phyloP scores from a whole-genome alignment of 2,113 vertebrate species.

The Astatotilapia flaviijosephi region DNA sequence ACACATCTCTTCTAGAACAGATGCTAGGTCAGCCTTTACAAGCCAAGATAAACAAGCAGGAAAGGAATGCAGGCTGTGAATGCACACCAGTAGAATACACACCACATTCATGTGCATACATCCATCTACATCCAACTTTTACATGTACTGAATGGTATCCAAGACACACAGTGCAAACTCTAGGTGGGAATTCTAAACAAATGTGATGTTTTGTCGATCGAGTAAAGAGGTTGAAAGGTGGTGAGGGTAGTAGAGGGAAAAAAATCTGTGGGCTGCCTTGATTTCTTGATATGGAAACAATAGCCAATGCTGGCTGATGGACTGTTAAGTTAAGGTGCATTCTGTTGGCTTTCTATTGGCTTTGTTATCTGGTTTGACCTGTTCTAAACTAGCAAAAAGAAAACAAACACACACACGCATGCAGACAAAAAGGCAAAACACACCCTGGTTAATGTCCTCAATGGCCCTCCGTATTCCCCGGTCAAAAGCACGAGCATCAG shows the following conservation, averaged over 20 bases:
- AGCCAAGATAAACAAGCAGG: slow-evolving; percentile 6
- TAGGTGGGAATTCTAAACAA: background rate
- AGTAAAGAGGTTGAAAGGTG: background rate
- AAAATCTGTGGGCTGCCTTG: background rate
- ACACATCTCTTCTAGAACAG: slow-evolving; percentile 35
- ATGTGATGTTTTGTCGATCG: background rate
- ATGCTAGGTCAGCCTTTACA: slow-evolving; percentile 46
- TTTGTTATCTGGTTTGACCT: slow-evolving; percentile 3
- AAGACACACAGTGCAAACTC: background rate
- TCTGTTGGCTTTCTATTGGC: background rate
- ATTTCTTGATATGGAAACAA: slow-evolving; percentile 32
- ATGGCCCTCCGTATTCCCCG: slow-evolving; percentile 93
- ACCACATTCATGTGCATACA: background rate
- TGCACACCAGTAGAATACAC: background rate
- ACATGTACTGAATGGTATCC: background rate
- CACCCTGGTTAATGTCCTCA: slow-evolving; percentile 95
- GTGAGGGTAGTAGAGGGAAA: background rate
- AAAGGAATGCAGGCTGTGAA: background rate
- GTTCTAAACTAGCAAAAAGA: background rate
- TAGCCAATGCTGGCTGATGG: background rate
- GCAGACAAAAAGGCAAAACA: background rate
- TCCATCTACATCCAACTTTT: background rate
- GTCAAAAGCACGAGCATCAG: slow-evolving; percentile 97
- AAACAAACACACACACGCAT: background rate
- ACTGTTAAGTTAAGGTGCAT: background rate